Base-by-base conservation (phyloP, 2,888 invertebrate species). In the Prostheceraeus crozeri region DNA sequence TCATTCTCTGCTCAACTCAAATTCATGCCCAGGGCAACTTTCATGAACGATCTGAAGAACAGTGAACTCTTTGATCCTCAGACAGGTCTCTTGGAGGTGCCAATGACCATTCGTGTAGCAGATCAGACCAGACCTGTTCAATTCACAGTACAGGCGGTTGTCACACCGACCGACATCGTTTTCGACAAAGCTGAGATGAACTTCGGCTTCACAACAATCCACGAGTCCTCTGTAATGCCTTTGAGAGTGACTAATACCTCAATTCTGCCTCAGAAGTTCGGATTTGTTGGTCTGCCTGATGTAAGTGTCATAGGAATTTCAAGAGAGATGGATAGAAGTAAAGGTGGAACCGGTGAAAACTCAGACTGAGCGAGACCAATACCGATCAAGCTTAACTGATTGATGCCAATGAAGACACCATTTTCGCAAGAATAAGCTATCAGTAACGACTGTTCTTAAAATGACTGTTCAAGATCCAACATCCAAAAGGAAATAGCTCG, bases 1-100 rank as follows among this genome's bases (percentile, higher is more conserved):
- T 69, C 69, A 65, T 76, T 76, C 65, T 71, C 71, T 4, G 74
- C 75, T 28, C 76, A 76, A 63, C 70, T 76, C 16, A 76, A 76
- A 64, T 75, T 76, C 57, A 67, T 74, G 3, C 75, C 75, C n/a
- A 71, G 73, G 71, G 71, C 62, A 11, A 6, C 35, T 2, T n/a
- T 57, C 2, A 35, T 31, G 3, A 40, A 8, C 30, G 59, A 61
- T 65, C 66, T 70, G 48, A 74, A 75, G 53, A 72, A 68, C n/a
- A 64, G 68, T 1, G 67, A 69, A 59, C 74, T 67, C 65, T 76
- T 74, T 69, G 75, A 76, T 64, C 64, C 66, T 51, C 70, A 72
- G 31, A 75, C 75, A 3, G 73, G 74, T 8, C 73, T 75, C 1
- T 65, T 76, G 31, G 75, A 76, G 61, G 72, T 72, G n/a, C 74